Conservation (phyloP, 2,888 invertebrate species). For the Temnothorax unifasciatus region DNA sequence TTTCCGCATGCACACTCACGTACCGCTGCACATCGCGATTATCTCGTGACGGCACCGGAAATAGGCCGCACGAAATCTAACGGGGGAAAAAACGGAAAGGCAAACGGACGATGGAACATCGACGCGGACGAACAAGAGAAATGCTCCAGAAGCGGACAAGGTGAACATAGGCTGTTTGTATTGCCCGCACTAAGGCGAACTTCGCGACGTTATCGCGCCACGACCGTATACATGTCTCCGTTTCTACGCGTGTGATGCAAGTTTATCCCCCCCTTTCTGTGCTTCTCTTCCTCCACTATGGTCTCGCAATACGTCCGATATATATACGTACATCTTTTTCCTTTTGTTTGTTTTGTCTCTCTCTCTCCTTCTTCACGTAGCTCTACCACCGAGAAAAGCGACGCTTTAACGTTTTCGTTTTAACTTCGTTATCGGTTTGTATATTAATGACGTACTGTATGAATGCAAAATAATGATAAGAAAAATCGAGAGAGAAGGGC, state of each 20-base stretch:
- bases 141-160: background rate
- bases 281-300: background rate
- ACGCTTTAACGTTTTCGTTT: constrained; percentile 1
- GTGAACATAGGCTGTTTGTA: constrained; percentile 31
- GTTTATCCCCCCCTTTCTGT: constrained; percentile 16
- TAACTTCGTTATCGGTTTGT: constrained; percentile 41
- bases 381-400: background rate
- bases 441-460: constrained; percentile 13
- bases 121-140: background rate
- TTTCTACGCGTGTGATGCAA: constrained; percentile 16
- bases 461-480: background rate
- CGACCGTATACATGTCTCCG: constrained; percentile 13
- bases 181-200: constrained; percentile 6
- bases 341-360: constrained; percentile 1
- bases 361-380: background rate
- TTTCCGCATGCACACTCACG: background rate
- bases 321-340: background rate
- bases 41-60: background rate
- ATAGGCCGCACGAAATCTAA: background rate
- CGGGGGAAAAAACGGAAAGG: background rate
- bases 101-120: background rate
- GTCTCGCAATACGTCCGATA: constrained; percentile 6
- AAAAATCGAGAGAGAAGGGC: background rate
- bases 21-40: background rate
- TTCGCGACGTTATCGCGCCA: constrained; percentile 40